Base-by-base conservation (phyloP, 2,797 vertebrate genomes). In the Phataginus tetradactyla region DNA sequence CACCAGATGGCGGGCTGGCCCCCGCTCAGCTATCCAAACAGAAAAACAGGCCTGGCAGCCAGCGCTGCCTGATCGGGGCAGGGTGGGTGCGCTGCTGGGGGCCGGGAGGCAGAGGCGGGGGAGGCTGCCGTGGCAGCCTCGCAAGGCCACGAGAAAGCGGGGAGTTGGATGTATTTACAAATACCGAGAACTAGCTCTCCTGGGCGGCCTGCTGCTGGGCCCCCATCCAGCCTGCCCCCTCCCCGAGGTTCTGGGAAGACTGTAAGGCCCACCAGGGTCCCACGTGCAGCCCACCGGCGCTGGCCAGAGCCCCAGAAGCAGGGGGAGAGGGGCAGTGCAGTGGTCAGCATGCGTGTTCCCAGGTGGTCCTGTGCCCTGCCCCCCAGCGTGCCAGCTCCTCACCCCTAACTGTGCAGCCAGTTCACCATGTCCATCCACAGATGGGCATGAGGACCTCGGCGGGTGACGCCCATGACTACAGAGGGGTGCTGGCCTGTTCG, bases 1-100 rank as follows among this genome's bases (percentile, higher is more conserved):
- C 68, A 20, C 74, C 98, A 98, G 98, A 98, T 98, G 98, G 98
- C 64, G 7, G 34, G 61, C 97, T 98, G 98, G 98, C 98, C 34
- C 77, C 1, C 0, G 42, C 74, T 97, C 98, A 97, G 97, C 98
- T 92, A 90, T 97, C 96, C 96, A 3, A 94, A 84, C 79, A 91
- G 95, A 95, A 98, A 97, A 97, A 39, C 94, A 86, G 97, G 87
- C 96, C 97, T 87, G 96, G 96, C 97, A 94, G 96, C 86, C 18
- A 13, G 63, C 6, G 90, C 96, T 51, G 93, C 97, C 78, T 61
- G 14, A 42, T 95, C 69, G 9, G 14, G 74, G 79, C 25, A 23
- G 64, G 20, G 92, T 1, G 63, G 74, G 34, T 1, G 0, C 2
- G 3, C 57, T 94, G 15, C 55, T 20, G 2, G 85, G 75, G 75